These are phyloP conservation scores for Thalassarche chlororhynchos DNA, from an alignment of 2,113 vertebrate species.

Conservation along the genomic window DNA sequence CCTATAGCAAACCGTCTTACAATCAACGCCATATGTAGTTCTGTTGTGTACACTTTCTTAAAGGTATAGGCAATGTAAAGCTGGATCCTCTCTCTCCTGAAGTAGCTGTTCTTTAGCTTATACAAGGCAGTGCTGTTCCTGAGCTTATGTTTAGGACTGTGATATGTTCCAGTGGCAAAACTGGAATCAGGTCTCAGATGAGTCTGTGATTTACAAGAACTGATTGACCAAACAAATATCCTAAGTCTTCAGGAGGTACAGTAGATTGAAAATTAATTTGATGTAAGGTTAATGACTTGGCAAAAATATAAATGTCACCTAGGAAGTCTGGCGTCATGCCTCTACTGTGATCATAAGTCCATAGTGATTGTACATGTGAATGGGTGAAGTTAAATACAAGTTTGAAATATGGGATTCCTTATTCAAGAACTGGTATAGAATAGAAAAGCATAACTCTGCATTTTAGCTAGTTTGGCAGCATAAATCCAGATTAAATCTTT, in stretches of 20 bases:
- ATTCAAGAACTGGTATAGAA: not conserved
- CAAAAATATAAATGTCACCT: not conserved
- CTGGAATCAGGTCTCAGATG: not conserved
- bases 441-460: not conserved
- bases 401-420: not conserved
- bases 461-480: not conserved
- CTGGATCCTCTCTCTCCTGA: not conserved
- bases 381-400: not conserved
- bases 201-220: not conserved
- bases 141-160: not conserved
- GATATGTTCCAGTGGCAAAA: not conserved
- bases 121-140: not conserved
- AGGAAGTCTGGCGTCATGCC: not conserved
- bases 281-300: not conserved
- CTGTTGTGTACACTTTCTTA: not conserved
- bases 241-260: not conserved
- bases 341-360: not conserved
- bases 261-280: not conserved
- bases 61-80: not conserved
- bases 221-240: not conserved
- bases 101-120: not conserved
- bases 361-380: not conserved
- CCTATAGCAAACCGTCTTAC: not conserved
- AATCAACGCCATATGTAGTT: not conserved
- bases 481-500: slow-evolving; percentile 14